phyloP scores from a whole-genome alignment of 2,888 invertebrate genomes.

The Timema podura region DNA sequence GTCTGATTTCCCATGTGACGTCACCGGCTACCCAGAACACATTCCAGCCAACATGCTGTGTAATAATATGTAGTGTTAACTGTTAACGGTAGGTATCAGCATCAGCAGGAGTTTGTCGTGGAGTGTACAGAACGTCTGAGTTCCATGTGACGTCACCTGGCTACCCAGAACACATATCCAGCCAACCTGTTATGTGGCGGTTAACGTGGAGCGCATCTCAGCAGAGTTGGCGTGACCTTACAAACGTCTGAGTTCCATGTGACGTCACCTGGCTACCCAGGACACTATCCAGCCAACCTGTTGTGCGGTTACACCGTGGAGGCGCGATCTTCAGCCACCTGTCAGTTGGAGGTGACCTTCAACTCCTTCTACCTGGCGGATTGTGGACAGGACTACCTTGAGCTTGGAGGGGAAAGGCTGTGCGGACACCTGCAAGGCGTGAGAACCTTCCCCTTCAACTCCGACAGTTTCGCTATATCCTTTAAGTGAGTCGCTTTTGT shows the following conservation, averaged over 20 bases:
- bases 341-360: not conserved
- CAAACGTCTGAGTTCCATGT: not conserved
- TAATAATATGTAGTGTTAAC: too few species aligned
- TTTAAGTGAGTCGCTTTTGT: not conserved
- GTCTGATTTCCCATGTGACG: not conserved
- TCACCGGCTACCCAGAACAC: too few species aligned
- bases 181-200: not conserved
- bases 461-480: not conserved
- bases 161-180: not conserved
- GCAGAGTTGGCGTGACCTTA: not conserved
- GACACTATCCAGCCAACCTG: not conserved
- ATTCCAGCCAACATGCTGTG: too few species aligned
- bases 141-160: not conserved
- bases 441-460: not conserved
- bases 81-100: too few species aligned
- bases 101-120: too few species aligned
- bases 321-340: not conserved
- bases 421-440: not conserved
- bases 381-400: not conserved
- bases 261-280: conserved; percentile 1
- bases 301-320: conserved; percentile 1
- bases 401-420: not conserved
- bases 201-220: not conserved
- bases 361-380: conserved; percentile 5
- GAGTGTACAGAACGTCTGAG: not conserved